Base-by-base conservation (phyloP, 2,113 vertebrate genomes). In the Spea multiplicata region DNA sequence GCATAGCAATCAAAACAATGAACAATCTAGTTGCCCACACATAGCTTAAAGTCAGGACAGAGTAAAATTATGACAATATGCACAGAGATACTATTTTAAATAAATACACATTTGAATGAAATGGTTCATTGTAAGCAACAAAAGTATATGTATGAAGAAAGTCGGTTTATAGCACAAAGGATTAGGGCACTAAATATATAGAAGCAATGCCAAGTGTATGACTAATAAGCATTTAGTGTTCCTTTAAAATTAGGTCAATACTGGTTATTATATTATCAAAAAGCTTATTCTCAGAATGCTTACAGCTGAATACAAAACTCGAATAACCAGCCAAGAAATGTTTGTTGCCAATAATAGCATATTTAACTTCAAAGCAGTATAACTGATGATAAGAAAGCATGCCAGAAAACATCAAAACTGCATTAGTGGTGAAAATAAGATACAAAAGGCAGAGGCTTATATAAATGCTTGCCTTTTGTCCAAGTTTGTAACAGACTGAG, bases 301-400 rank as follows among this genome's bases (percentile, higher is more conserved):
- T 62, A 59, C 30, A 78, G 67, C 16, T 17, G 57, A 71, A 78
- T 69, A 78, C 50, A 71, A 50, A 70, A 70, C 75, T 69, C 14
- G 17, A 55, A 8, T 49, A 49, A 45, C 66, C 44, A 78, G 75
- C 66, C 75, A 78, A 78, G 75, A 70, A 77, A 49, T 71, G 67
- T 71, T 78, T 78, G 75, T 78, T 78, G 46, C 75, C 46, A 71
- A 61, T 64, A 78, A 78, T 71, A 78, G 55, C 30, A 70, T 61
- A 71, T 71, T 71, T 57, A 64, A 62, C 66, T 64, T 78, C 45
- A 78, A 71, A 64, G 67, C 17, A n/a, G 46, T 44, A 64, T 44
- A 64, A 71, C 55, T 50, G 44, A 44, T 57, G 66, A 76, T 69
- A 62, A 66, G 52, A 16, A 46, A 57, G 66, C 17, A 59, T 70